Base-by-base conservation (phyloP, 2,888 invertebrate genomes). In the Drosophila stalkeri region DNA sequence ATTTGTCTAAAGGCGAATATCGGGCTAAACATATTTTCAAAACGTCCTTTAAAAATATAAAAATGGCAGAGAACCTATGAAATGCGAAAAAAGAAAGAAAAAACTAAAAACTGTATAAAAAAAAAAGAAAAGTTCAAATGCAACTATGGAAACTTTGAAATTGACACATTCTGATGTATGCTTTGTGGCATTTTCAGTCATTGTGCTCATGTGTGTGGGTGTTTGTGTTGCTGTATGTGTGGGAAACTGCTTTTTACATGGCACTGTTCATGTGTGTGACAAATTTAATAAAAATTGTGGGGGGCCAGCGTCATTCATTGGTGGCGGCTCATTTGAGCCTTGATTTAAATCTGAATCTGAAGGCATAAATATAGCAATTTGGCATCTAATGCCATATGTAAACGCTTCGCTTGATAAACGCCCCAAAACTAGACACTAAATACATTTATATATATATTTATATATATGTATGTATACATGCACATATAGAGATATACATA, bases 391-490 rank as follows among this genome's bases (percentile, higher is more conserved):
- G 64, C 46, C 54, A 49, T 56, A 77, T 65, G 47, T 49, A 47
- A 65, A 44, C 35, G 62, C 31, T 56, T 47, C 62, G 63, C 72
- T 68, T 75, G 74, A 75, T 73, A 87, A 87, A 76, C 74, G 72
- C 68, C 82, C 67, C 71, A 35, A 70, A 71, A 73, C 80, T 55
- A 66, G 66, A 44, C 63, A 75, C 77, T 72, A 72, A 82, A 82
- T 67, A 70, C 70, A 57, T 52, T 33, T 55, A 37, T 52, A 62
- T 52, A 23, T 44, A 57, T 41, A 8, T 54, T 27, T 52, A 43
- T 52, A 62, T 33, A 31, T 11, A 55, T 4, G 23, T 27, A 33
- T 6, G 5, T 43, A 55, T 4, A 23, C n/a, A 33, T 6, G 5
- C 31, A 27, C 1, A 27, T 43, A 2, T 54, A 41, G 1, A 1